Evolutionary conservation across 2,113 vertebrate species (phyloP).

Genomic region (Pipra filicauda): DNA sequence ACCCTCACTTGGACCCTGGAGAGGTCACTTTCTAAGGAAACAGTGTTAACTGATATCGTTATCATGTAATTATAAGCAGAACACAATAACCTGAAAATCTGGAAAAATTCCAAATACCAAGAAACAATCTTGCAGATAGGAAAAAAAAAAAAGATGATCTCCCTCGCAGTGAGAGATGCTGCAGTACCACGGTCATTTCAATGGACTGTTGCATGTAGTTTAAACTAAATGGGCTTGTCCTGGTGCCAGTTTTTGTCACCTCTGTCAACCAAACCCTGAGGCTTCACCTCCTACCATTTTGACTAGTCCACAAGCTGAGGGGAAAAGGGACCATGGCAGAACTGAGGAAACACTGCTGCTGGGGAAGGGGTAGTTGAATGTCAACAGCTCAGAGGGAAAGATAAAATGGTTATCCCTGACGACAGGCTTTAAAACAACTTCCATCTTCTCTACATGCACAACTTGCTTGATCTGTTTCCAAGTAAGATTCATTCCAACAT

Average conservation of each 20-base stretch:
- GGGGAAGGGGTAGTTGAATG: neutral
- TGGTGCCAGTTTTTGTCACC: neutral
- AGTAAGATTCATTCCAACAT: neutral
- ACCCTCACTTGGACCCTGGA: neutral
- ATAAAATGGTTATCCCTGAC: neutral
- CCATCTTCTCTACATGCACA: neutral
- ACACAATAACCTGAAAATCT: conserved; percentile 11
- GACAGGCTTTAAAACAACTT: neutral
- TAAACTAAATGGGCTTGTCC: neutral
- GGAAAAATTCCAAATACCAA: neutral
- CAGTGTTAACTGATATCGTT: neutral
- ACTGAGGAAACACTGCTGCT: neutral
- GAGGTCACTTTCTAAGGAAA: conserved; percentile 24
- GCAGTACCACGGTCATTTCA: neutral
- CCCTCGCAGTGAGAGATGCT: fast-evolving
- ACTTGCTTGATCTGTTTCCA: neutral
- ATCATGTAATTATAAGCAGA: neutral
- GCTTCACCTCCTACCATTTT: neutral
- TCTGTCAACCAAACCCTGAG: neutral
- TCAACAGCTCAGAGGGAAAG: neutral
- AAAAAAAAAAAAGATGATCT: neutral
- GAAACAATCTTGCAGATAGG: neutral
- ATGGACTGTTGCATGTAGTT: neutral
- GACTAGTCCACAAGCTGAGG: neutral
- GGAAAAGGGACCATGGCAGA: neutral